Conservation (phyloP, 2,113 vertebrate species). For the Spheniscus mendiculus region DNA sequence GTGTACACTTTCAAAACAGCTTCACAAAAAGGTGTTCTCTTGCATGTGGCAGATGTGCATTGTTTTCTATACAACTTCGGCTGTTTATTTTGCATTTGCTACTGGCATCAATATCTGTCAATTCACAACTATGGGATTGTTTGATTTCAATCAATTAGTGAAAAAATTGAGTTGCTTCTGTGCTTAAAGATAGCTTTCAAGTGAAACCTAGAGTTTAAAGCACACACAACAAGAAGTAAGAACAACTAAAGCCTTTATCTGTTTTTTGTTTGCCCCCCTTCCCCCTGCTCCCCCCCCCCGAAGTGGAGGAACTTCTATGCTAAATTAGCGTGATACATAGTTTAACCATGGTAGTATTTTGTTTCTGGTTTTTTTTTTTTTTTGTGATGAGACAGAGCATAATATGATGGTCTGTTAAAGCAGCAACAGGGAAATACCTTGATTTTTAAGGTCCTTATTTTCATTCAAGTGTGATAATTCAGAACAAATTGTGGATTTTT, state of each 20-base stretch:
- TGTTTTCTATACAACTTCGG: neutral
- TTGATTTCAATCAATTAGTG: neutral
- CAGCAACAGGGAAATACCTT: neutral
- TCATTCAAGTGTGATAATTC: neutral
- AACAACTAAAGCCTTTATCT: neutral
- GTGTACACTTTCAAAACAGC: neutral
- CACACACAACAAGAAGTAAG: neutral
- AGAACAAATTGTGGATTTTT: neutral
- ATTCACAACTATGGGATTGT: neutral
- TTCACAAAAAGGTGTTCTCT: neutral
- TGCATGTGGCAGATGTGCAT: neutral
- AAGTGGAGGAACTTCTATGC: neutral
- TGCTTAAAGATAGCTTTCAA: neutral
- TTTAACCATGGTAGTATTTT: neutral
- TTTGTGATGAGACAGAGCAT: neutral
- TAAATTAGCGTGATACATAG: neutral
- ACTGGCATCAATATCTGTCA: neutral
- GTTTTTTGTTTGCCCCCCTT: too few relatives aligned
- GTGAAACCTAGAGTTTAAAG: neutral
- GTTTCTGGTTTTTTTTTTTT: neutral
- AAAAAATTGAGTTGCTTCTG: neutral
- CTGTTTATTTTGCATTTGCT: neutral
- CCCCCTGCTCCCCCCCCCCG: rapidly evolving
- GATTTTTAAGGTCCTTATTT: neutral
- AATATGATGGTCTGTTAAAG: neutral